phyloP scores from a whole-genome alignment of 2,888 invertebrate genomes.

The Pardosa pseudoannulata region DNA sequence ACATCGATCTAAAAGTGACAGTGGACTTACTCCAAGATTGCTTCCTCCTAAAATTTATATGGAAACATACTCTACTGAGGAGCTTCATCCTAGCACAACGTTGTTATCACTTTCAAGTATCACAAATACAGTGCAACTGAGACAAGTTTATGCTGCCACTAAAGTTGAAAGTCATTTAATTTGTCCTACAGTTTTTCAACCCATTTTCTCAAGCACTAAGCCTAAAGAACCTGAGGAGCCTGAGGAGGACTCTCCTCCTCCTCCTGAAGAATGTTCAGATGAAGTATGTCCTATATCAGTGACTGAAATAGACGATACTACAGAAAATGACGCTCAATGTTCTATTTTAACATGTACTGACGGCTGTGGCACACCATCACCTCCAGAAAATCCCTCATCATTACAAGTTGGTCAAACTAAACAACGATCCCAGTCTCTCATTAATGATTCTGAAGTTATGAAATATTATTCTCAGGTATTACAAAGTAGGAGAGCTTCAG shows the following conservation, averaged over 20 bases:
- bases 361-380: slow-evolving; percentile 61
- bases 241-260: neutral
- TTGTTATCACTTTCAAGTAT: slow-evolving; percentile 67
- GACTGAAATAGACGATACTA: neutral
- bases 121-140: slow-evolving; percentile 55
- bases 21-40: slow-evolving; percentile 54
- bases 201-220: slow-evolving; percentile 4
- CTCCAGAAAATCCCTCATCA: slow-evolving; percentile 26
- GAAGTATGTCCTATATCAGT: slow-evolving; percentile 35
- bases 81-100: slow-evolving; percentile 70
- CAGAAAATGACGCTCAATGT: slow-evolving; percentile 33
- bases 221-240: slow-evolving; percentile 8
- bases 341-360: slow-evolving; percentile 31
- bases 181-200: slow-evolving; percentile 63
- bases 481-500: slow-evolving; percentile 61
- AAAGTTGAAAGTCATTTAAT: slow-evolving; percentile 68
- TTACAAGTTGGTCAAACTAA: slow-evolving; percentile 40
- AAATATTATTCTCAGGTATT: slow-evolving; percentile 43
- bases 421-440: slow-evolving; percentile 54
- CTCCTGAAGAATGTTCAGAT: slow-evolving; percentile 21
- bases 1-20: slow-evolving; percentile 66
- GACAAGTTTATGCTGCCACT: slow-evolving; percentile 58
- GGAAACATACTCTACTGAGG: slow-evolving; percentile 68
- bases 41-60: slow-evolving; percentile 62
- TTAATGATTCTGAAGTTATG: slow-evolving; percentile 44